A percentile compares a stretch with the other conserved stretches of the same genome.
phyloP scores from a whole-genome alignment of 2,888 invertebrate genomes.

The Sinhomidia bicolor region DNA sequence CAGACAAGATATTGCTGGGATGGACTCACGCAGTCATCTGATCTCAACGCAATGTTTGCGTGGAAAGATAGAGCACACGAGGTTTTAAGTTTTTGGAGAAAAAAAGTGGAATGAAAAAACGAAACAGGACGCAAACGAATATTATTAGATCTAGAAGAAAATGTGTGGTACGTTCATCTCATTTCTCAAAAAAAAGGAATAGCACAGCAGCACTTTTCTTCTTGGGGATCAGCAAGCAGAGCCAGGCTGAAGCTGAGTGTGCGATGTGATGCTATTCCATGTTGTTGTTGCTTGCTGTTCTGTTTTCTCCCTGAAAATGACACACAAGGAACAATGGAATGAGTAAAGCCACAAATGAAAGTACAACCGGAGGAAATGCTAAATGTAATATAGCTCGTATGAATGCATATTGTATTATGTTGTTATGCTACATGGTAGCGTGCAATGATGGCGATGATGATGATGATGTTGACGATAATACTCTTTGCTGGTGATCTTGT shows the following conservation, averaged over 20 bases:
- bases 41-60: slow-evolving; percentile 1
- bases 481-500: slow-evolving; percentile 21
- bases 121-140: not conserved
- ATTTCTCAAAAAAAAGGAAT: slow-evolving; percentile 1
- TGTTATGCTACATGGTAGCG: not conserved
- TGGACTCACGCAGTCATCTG: slow-evolving; percentile 29
- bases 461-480: not conserved
- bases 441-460: too few relatives aligned
- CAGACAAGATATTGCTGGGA: not conserved
- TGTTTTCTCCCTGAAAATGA: slow-evolving; percentile 31
- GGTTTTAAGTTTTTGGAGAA: not conserved
- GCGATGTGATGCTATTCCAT: too few relatives aligned
- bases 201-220: not conserved
- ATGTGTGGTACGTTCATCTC: slow-evolving; percentile 44
- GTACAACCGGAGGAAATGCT: slow-evolving; percentile 52
- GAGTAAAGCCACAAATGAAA: slow-evolving; percentile 54
- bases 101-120: slow-evolving; percentile 13
- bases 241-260: not conserved
- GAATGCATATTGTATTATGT: not conserved
- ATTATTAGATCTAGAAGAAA: not conserved
- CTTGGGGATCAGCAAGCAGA: not conserved
- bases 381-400: slow-evolving; percentile 24
- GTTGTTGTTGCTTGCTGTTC: not conserved
- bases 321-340: slow-evolving; percentile 43
- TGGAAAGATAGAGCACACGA: not conserved